Evolutionary conservation across 2,888 invertebrate species (phyloP), one percentile per base, ranked within the genome.

Genomic region (Oligia fasciuncula): DNA sequence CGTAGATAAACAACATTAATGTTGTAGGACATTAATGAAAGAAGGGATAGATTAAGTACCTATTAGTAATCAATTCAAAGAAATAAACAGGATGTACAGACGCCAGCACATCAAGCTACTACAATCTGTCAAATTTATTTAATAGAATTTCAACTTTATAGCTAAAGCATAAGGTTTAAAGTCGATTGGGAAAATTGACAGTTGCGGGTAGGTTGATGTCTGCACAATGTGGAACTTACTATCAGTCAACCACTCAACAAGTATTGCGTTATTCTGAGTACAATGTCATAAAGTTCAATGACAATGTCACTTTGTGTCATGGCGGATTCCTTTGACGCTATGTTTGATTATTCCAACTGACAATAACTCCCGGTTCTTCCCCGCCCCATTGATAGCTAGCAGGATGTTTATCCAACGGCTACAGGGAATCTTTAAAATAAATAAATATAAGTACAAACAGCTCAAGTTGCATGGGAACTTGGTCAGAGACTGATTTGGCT

Each of bases 341-440:
- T 71, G 57, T 35, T 69, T 49, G 8, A 23, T 57, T 57, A n/a
- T 72, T 73, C 60, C 75, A 29, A 40, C 49, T 43, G 14, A 29
- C 46, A 49, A n/a, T n/a, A 23, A n/a, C 23, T 60, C 35, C 72
- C 49, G 29, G 76, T 70, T 70, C 73, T 75, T 73, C 67, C 67
- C 40, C 54, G 35, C 17, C 35, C 40, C 23, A 65, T 77, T 70
- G 40, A 75, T 67, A 60, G 23, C 60, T 23, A 73, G 6, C 84
- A 85, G 84, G 85, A 85, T 86, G 85, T 84, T 86, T 85, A 79
- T 67, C 29, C 9, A 76, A 72, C 43, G 54, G 66, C 62, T 77
- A 74, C 78, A 67, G 46, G 63, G 60, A 83, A 69, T 57, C 29
- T 62, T 71, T 67, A 60, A 29, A 73, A 83, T 83, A 85, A 85